These are phyloP conservation scores for Serranus cabrilla DNA, from an alignment of 2,797 vertebrate species.

Conservation along the genomic window DNA sequence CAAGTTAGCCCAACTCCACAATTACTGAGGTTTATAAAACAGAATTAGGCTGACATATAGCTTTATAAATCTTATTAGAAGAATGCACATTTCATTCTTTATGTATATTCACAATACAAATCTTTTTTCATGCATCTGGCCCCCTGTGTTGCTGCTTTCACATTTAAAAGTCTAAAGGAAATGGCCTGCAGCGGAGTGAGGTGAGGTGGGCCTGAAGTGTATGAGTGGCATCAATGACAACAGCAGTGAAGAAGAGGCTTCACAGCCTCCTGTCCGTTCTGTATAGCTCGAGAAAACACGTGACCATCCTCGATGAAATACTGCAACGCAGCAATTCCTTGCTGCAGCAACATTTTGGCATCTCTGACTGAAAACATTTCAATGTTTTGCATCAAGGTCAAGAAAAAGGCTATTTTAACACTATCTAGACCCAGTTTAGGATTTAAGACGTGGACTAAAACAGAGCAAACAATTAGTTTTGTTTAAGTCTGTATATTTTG, in stretches of 20 bases:
- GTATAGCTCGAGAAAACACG: not conserved
- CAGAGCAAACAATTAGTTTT: no score
- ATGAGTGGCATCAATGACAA: not conserved
- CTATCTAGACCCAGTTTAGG: no score
- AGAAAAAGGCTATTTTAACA: not conserved
- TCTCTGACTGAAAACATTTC: not conserved
- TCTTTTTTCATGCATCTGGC: no score
- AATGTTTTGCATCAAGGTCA: not conserved
- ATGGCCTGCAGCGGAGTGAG: not conserved
- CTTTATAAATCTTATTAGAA: no score
- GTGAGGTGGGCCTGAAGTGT: not conserved
- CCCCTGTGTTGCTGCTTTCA: not conserved
- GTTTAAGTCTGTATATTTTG: no score
- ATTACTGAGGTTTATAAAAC: no score
- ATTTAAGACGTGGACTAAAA: no score
- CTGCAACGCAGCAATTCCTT: not conserved
- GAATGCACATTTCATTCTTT: no score
- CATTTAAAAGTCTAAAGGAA: not conserved
- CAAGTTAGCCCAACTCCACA: no score
- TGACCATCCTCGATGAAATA: not conserved
- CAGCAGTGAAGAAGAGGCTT: not conserved
- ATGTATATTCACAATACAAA: no score
- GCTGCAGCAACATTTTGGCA: not conserved
- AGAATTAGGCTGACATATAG: no score
- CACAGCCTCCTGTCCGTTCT: not conserved